Evolutionary conservation across 2,888 invertebrate genomes (phyloP), one percentile per base, ranked within the genome.

Genomic region (Protodeltote pygarga): DNA sequence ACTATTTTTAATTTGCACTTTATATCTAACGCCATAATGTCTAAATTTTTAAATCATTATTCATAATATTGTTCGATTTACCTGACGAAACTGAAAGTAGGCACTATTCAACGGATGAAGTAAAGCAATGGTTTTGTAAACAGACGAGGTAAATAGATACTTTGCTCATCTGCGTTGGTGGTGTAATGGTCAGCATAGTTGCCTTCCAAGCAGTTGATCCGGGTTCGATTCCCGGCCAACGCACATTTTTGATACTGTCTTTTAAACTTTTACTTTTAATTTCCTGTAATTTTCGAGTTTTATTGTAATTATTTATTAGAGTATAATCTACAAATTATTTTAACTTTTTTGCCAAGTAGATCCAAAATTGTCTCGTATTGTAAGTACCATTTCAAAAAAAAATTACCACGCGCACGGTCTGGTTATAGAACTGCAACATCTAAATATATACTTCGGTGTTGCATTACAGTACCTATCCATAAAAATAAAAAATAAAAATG

Each of bases 171-270:
- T n/a, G 90, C 89, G 87, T 87, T 83, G 87, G 89, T 91, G 88
- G 87, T 89, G 89, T 91, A 90, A 91, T 89, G 90, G 91, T 91
- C 87, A 91, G 92, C 89, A 90, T 91, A 91, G 90, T 92, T 92
- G 89, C 89, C 90, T 90, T 90, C 89, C 92, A 92, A 91, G 89
- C 23, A 92, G 90, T 92, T 92, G 92, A 92, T 92, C 92, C 92
- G 92, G 89, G 92, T 92, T 92, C 92, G 91, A 92, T 92, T 92
- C 91, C 89, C 92, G 92, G 92, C 92, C 92, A 75, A 87, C 92
- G 90, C 92, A 92, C 79, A 53, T 45, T 78, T 85, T 85, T 85
- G 75, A 19, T 19, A 2, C 3, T 34, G 2, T 9, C 3, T 28
- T 28, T 28, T 9, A 9, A n/a, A 28, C 4, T n/a, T n/a, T n/a